A percentile compares a stretch with the other conserved stretches of the same genome.
Conservation (phyloP, 2,888 invertebrate genomes). For the Chymomyza fuscimana region DNA sequence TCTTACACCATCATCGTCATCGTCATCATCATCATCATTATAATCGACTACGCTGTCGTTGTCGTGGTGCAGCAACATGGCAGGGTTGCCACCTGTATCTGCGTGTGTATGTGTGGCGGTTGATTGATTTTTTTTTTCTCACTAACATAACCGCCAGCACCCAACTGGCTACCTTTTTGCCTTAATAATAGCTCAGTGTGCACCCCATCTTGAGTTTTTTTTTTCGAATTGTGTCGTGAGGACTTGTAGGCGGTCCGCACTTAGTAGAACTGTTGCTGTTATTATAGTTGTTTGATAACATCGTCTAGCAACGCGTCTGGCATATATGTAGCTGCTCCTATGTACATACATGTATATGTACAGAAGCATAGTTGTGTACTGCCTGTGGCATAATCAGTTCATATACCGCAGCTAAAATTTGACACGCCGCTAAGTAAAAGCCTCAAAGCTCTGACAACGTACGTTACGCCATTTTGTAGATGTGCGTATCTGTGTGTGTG, state of each 20-base stretch:
- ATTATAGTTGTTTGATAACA: constrained; percentile 57
- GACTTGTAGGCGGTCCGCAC: constrained; percentile 57
- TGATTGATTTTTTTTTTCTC: constrained; percentile 62
- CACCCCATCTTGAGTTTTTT: background rate
- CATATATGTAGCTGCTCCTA: constrained; percentile 15
- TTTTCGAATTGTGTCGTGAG: constrained; percentile 16
- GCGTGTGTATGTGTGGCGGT: constrained; percentile 20
- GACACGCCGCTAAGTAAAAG: constrained; percentile 43
- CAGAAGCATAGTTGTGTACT: background rate
- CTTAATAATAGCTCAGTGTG: constrained; percentile 44
- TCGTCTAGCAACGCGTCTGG: constrained; percentile 71
- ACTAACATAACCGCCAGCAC: background rate
- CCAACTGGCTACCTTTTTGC: constrained; percentile 26
- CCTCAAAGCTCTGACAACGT: constrained; percentile 27
- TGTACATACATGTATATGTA: background rate
- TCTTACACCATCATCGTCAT: constrained; percentile 18
- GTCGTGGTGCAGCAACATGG: constrained; percentile 10
- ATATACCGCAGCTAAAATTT: constrained; percentile 51
- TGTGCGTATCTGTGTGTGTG: constrained; percentile 20
- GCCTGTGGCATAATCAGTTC: constrained; percentile 63
- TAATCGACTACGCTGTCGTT: background rate
- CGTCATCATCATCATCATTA: background rate
- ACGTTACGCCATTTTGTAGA: constrained; percentile 34
- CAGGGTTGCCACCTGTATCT: constrained; percentile 2
- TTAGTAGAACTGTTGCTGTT: constrained; percentile 26